Evolutionary conservation across 2,888 invertebrate genomes (phyloP).

Genomic region (Chydorus sphaericus): DNA sequence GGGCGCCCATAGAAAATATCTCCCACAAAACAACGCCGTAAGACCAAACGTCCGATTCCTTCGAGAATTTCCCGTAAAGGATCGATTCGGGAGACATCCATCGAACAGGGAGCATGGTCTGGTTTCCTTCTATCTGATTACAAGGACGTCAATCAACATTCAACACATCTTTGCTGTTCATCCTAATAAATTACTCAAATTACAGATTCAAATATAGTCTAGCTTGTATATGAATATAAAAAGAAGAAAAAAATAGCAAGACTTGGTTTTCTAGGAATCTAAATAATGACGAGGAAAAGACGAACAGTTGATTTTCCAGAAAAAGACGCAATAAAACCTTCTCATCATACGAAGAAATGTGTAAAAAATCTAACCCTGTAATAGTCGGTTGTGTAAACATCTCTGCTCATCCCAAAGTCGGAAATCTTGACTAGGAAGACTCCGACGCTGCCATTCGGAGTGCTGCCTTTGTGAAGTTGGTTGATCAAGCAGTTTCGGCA

Average conservation of each 20-base stretch:
- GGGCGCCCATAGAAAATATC: slow-evolving; percentile 79
- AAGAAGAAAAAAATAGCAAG: no score
- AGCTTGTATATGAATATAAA: no score
- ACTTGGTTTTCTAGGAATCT: no score
- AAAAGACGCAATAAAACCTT: no score
- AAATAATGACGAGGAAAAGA: no score
- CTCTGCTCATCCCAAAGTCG: slow-evolving; percentile 80
- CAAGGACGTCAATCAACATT: slow-evolving; percentile 11
- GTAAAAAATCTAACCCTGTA: slow-evolving; percentile 45
- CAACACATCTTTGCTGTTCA: background rate
- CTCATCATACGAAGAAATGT: no score
- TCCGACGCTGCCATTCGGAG: background rate
- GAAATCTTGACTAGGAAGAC: slow-evolving; percentile 74
- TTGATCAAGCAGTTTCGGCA: slow-evolving; percentile 73
- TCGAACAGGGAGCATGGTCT: slow-evolving; percentile 69
- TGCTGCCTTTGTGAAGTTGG: slow-evolving; percentile 22
- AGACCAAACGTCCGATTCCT: slow-evolving; percentile 86
- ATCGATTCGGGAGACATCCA: slow-evolving; percentile 95
- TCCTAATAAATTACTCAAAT: background rate
- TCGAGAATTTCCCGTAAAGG: slow-evolving; percentile 71
- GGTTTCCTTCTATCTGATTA: slow-evolving; percentile 50
- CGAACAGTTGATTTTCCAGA: no score
- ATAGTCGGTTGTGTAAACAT: slow-evolving; percentile 80
- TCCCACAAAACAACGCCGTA: slow-evolving; percentile 90
- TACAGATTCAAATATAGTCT: no score